A percentile compares a stretch with the other conserved stretches of the same genome.
phyloP scores from a whole-genome alignment of 1,140 invertebrate genomes.

The Idris sp. region DNA sequence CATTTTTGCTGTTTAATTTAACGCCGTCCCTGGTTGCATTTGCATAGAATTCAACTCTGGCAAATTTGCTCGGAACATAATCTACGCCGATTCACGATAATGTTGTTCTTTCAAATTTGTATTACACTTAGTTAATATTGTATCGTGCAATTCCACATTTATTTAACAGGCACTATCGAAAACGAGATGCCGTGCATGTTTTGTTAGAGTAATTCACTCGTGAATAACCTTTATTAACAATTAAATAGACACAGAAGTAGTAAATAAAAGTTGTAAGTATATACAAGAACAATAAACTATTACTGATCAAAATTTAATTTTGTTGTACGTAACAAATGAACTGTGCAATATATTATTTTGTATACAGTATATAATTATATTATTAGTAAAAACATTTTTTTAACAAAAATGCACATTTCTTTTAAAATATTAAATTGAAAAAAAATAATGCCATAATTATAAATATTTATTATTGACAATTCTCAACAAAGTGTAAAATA shows the following conservation, averaged over 20 bases:
- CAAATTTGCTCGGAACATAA: constrained; percentile 21
- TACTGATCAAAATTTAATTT: background rate
- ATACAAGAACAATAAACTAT: background rate
- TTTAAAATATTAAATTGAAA: no score
- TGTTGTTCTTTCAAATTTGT: constrained; percentile 36
- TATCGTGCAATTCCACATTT: constrained; percentile 9
- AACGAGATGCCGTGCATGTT: background rate
- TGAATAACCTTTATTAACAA: constrained; percentile 14
- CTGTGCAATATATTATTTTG: no score
- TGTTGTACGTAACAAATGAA: no score
- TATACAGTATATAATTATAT: no score
- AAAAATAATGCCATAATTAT: no score
- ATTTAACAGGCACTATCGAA: background rate
- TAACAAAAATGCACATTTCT: no score
- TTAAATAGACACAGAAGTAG: constrained; percentile 4
- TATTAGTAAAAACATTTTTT: no score
- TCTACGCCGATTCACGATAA: constrained; percentile 28
- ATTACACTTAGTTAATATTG: constrained; percentile 29
- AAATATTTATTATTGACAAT: no score
- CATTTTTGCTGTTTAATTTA: constrained; percentile 5
- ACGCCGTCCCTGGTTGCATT: constrained; percentile 1
- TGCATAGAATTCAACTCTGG: constrained; percentile 23
- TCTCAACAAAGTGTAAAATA: no score
- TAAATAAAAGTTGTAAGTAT: constrained; percentile 11
- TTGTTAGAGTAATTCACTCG: constrained; percentile 9